Evolutionary conservation across 2,113 vertebrate genomes (phyloP).

Genomic region (Misgurnus mizolepis): DNA sequence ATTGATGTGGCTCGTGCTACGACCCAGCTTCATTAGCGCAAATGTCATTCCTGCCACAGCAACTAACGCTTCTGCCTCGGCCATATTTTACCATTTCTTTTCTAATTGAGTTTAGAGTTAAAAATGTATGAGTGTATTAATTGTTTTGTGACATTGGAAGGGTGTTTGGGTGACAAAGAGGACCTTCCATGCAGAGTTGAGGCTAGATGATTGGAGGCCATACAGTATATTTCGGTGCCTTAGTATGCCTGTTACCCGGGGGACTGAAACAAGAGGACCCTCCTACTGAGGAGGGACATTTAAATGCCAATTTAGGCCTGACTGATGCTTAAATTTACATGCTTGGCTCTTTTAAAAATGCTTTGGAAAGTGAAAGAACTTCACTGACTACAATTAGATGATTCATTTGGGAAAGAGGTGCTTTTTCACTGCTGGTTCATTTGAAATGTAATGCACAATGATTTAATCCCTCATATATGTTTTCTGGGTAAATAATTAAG

Average conservation of each 20-base stretch:
- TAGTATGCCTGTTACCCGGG: slow-evolving; percentile 33
- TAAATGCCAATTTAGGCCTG: slow-evolving; percentile 50
- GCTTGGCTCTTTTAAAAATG: slow-evolving; percentile 59
- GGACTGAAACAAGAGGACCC: slow-evolving; percentile 44
- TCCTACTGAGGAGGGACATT: slow-evolving; percentile 1
- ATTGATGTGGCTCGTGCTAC: slow-evolving; percentile 59
- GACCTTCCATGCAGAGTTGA: slow-evolving; percentile 45
- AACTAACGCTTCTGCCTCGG: slow-evolving; percentile 51
- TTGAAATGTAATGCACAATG: neutral
- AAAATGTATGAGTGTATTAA: slow-evolving; percentile 69
- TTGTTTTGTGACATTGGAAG: slow-evolving; percentile 53
- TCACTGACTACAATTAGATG: neutral
- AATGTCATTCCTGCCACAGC: slow-evolving; percentile 63
- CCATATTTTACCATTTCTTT: slow-evolving; percentile 61
- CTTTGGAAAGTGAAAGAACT: slow-evolving; percentile 57
- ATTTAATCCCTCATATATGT: neutral
- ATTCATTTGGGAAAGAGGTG: neutral
- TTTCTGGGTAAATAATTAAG: too few species aligned
- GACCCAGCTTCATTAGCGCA: slow-evolving; percentile 62
- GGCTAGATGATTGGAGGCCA: slow-evolving; percentile 36
- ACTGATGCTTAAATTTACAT: slow-evolving; percentile 49
- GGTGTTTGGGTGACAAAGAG: slow-evolving; percentile 41
- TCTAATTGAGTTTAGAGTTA: slow-evolving; percentile 64
- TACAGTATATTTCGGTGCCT: slow-evolving; percentile 33
- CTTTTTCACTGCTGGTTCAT: slow-evolving; percentile 5